Evolutionary conservation across 2,797 vertebrate genomes (phyloP), one percentile per base, ranked within the genome.

Genomic region (Pelodytes ibericus): DNA sequence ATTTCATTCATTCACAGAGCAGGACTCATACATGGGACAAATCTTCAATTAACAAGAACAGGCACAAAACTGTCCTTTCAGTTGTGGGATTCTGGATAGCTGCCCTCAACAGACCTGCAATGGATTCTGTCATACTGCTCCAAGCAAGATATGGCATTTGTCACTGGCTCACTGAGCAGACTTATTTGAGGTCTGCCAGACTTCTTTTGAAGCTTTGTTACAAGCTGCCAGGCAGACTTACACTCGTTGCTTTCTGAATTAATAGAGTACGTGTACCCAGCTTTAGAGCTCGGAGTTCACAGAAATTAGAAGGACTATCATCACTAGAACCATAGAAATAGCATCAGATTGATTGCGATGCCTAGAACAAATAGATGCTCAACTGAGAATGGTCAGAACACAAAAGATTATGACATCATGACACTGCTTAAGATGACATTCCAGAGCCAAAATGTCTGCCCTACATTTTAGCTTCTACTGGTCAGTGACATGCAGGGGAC

Each of bases 41-140:
- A 60, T 44, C 57, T 67, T 36, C 9, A 60, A 44, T 49, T 63
- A 67, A 59, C 53, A 53, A 65, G 59, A 59, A 61, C 58, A 36
- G 51, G 44, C 53, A 75, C 67, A 75, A 77, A 56, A 71, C 51
- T 31, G 31, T 57, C 74, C 58, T 80, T 85, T 86, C 8, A 86
- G 72, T 72, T 79, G 68, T 0, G 18, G 33, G 49, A 3, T 67
- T 30, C 30, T 7, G 0, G 73, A 70, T 0, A 0, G 71, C 77
- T 71, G 85, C 77, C 80, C 78, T 0, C 0, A 47, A 69, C 76
- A 80, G 72, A 53, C 33, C 72, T 2, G 20, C 41, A 76, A 33
- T 0, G 30, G 31, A 73, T 73, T 0, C 58, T 26, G 16, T 71
- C 65, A 56, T 67, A 0, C 0, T 0, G 0, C 2, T 33, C 80